Evolutionary conservation across 2,113 vertebrate species (phyloP).

Genomic region (Sakesphorus luctuosus): DNA sequence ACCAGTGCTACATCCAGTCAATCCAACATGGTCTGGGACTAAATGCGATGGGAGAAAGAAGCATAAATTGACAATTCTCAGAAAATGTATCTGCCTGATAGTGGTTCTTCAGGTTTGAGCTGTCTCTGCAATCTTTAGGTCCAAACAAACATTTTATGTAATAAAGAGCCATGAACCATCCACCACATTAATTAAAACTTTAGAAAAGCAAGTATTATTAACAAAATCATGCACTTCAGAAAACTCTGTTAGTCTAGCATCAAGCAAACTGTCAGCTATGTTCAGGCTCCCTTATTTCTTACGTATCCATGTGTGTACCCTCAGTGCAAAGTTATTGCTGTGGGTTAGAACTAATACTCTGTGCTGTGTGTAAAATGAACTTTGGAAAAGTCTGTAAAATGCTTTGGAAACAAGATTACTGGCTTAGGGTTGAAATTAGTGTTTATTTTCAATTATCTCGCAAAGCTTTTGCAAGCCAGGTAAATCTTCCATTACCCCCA

Average conservation of each 20-base stretch:
- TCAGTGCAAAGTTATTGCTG: background rate
- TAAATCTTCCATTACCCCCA: too few relatives aligned
- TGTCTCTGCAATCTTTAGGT: background rate
- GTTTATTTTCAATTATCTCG: background rate
- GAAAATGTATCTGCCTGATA: background rate
- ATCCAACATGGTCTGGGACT: background rate
- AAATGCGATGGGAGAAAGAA: background rate
- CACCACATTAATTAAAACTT: background rate
- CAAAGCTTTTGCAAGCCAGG: background rate
- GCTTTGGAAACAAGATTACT: background rate
- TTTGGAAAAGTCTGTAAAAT: background rate
- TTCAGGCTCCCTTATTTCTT: background rate
- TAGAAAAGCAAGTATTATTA: background rate
- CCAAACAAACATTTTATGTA: background rate
- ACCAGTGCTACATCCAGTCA: background rate
- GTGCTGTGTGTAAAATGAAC: background rate
- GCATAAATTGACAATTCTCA: background rate
- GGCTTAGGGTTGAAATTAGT: background rate
- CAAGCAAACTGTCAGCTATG: fast-evolving
- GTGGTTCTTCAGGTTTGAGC: fast-evolving
- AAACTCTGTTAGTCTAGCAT: background rate
- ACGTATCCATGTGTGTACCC: fast-evolving
- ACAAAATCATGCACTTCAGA: background rate
- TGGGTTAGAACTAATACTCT: background rate
- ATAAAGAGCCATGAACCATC: background rate